Base-by-base conservation (phyloP, 1,140 invertebrate species). In the Aphis gossypii region DNA sequence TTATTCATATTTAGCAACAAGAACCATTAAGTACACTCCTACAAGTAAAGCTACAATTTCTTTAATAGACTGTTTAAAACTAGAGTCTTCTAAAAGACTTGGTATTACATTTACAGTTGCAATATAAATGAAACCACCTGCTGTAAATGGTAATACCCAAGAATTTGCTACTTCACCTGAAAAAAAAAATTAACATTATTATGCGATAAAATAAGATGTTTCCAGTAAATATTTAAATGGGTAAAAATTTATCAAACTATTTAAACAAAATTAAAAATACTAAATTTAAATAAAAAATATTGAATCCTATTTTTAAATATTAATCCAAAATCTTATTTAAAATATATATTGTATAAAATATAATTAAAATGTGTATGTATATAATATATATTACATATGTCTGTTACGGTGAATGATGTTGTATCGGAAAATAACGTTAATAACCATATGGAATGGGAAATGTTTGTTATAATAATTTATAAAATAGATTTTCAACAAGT, bases 81-180 rank as follows among this genome's bases (percentile, higher is more conserved):
- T 98, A 38, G 97, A 97, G 94, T 98, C 97, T 95, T 97, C 97
- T 93, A 99, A 96, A 46, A 99, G 96, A 95, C 99, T 98, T 89
- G 99, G 99, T 95, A 99, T 99, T 5, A 99, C 98, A 91, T 98
- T 99, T 1, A 99, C 99, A 48, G 98, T 98, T 30, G 99, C 99
- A 94, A 99, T 99, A 95, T 99, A 99, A 95, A 99, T 99, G 95
- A 99, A 99, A 38, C 99, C 99, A 93, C 99, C 99, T 94, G 99
- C 99, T 76, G 99, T 99, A 95, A 99, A 99, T 56, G 99, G 98
- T 88, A 99, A 96, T 94, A 99, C 98, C 96, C 98, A 98, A 25
- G 96, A 96, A 60, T 97, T 97, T 9, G 98, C 97, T 94, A 97
- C 95, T 94, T 97, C 97, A 95, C 97, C 97, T 96, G 95, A 94